A percentile compares a stretch with the other conserved stretches of the same genome.
Conservation (phyloP, 2,888 invertebrate species). For the Patella ulyssiponensis region DNA sequence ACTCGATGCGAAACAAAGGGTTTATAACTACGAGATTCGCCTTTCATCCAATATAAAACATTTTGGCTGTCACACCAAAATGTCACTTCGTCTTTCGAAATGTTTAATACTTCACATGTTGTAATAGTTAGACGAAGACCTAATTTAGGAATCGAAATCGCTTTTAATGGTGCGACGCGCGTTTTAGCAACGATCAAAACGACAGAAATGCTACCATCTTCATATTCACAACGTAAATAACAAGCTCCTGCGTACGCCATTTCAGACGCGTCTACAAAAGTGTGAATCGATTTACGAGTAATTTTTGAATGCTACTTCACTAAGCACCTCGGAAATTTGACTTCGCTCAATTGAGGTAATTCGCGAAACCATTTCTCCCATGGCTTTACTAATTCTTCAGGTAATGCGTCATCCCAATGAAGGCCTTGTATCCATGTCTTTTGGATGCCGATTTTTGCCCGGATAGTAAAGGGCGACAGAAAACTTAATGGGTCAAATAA, state of each 20-base stretch:
- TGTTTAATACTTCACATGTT: slow-evolving; percentile 13
- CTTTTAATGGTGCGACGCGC: slow-evolving; percentile 10
- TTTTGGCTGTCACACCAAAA: slow-evolving; percentile 33
- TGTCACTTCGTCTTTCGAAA: slow-evolving; percentile 7
- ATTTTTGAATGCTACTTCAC: neutral
- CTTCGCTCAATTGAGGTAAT: neutral
- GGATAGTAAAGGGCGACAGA: no score
- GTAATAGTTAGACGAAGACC: neutral
- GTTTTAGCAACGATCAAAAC: slow-evolving; percentile 10
- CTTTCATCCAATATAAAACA: slow-evolving; percentile 27
- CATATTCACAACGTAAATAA: neutral
- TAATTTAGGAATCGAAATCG: slow-evolving; percentile 13
- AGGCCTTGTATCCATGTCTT: slow-evolving; percentile 7
- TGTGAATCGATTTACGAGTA: neutral
- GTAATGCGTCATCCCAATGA: slow-evolving; percentile 1
- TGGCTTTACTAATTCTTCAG: neutral
- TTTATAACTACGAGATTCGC: slow-evolving; percentile 19
- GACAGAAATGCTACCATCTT: slow-evolving; percentile 11
- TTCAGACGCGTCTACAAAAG: neutral
- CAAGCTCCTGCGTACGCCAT: neutral
- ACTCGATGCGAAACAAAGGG: slow-evolving; percentile 28
- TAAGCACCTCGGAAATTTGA: neutral
- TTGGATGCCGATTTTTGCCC: neutral
- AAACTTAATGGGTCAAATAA: no score
- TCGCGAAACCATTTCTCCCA: neutral